A percentile compares a stretch with the other conserved stretches of the same genome.
phyloP scores from a whole-genome alignment of 2,888 invertebrate genomes.

The Syrista parreyssii region DNA sequence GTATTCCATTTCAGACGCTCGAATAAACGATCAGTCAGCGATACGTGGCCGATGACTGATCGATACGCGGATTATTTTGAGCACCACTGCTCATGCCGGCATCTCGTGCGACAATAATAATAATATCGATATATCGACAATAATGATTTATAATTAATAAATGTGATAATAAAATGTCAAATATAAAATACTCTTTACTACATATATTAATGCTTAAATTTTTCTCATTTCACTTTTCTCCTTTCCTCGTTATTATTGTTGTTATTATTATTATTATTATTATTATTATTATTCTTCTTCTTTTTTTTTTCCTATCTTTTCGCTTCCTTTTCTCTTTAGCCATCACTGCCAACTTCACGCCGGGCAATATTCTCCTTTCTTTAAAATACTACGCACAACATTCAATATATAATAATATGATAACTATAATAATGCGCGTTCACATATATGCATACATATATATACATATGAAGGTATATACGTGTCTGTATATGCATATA shows the following conservation, averaged over 20 bases:
- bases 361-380: conserved; percentile 6
- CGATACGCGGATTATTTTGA: too few species aligned
- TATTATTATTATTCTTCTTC: conserved; percentile 29
- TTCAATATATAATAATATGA: conserved; percentile 57
- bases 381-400: conserved; percentile 61
- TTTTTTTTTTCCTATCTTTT: conserved; percentile 20
- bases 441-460: conserved; percentile 37
- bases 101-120: conserved; percentile 26
- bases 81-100: background rate
- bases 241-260: conserved; percentile 5
- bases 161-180: conserved; percentile 55
- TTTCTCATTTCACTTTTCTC: conserved; percentile 32
- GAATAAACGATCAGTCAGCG: too few species aligned
- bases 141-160: conserved; percentile 31
- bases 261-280: too few species aligned
- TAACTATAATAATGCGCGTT: conserved; percentile 53
- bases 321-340: conserved; percentile 16
- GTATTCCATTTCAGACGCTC: conserved; percentile 12
- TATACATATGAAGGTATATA: conserved; percentile 19
- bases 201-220: conserved; percentile 52
- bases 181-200: conserved; percentile 44
- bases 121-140: conserved; percentile 40
- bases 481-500: conserved; percentile 10
- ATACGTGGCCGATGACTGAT: too few species aligned
- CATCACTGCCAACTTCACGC: conserved; percentile 14